phyloP scores from a whole-genome alignment of 2,888 invertebrate species.

The Drosophila peninsularis region DNA sequence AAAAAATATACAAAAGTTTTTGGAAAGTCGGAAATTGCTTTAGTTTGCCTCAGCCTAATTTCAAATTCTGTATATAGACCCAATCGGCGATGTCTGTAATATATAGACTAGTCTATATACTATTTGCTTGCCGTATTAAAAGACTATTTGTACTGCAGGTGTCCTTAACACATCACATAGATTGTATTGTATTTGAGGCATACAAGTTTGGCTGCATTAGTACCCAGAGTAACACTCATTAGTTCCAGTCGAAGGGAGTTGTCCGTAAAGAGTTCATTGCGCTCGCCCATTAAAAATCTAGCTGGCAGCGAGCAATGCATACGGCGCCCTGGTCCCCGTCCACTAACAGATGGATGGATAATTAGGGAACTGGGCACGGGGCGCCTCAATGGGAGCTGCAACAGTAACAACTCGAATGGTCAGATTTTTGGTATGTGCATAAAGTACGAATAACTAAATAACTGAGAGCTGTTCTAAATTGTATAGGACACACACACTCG shows the following conservation, averaged over 20 bases:
- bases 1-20: no score
- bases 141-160: no score
- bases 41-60: no score
- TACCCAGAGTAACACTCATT: constrained; percentile 50
- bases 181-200: constrained; percentile 8
- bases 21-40: no score
- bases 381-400: constrained; percentile 22
- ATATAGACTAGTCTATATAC: no score
- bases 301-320: constrained; percentile 22
- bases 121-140: no score
- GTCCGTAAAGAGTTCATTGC: constrained; percentile 57
- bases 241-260: constrained; percentile 68
- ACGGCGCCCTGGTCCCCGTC: constrained; percentile 8
- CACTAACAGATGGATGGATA: constrained; percentile 43
- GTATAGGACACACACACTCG: constrained; percentile 19
- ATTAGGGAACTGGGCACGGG: constrained; percentile 41
- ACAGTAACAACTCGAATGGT: constrained; percentile 15
- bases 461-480: constrained; percentile 43
- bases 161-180: no score
- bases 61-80: no score
- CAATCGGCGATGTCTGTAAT: no score
- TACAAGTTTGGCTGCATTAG: constrained; percentile 17
- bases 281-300: constrained; percentile 43
- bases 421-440: constrained; percentile 46
- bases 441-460: constrained; percentile 38